These are phyloP conservation scores for Rhizomys pruinosus DNA, from an alignment of 2,113 vertebrate species.

Conservation along the genomic window DNA sequence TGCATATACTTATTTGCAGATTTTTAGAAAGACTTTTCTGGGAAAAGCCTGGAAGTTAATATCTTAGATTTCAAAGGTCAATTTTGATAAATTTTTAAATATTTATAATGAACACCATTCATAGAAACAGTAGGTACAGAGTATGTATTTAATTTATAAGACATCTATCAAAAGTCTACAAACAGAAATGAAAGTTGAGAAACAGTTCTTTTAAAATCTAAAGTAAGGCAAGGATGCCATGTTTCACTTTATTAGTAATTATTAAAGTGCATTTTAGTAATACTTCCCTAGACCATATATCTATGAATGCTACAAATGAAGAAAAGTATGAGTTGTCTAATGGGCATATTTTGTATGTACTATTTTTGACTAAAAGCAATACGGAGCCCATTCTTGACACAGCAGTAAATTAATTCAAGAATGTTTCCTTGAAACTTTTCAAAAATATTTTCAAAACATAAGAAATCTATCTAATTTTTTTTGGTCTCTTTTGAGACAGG, in stretches of 20 bases:
- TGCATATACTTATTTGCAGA: not conserved
- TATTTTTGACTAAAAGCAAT: not conserved
- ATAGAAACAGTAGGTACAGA: not conserved
- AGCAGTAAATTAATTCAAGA: not conserved
- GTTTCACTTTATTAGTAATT: not conserved
- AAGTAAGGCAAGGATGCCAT: not conserved
- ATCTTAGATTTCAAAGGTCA: not conserved
- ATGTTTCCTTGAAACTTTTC: not conserved
- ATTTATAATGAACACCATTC: not conserved
- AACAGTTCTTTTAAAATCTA: not conserved
- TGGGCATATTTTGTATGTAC: not conserved
- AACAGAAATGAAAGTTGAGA: not conserved
- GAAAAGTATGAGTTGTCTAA: not conserved
- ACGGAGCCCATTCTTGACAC: not conserved
- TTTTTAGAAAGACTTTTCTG: not conserved
- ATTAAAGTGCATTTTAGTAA: slow-evolving; percentile 29
- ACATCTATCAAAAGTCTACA: not conserved
- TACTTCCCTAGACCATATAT: not conserved
- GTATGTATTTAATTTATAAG: not conserved
- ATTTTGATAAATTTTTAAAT: not conserved
- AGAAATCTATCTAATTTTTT: too few species aligned
- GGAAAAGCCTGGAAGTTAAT: not conserved
- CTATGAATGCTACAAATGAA: not conserved
- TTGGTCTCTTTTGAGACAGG: too few species aligned
- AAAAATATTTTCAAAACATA: not conserved